These are phyloP conservation scores for Pediacus dermestoides DNA, from an alignment of 2,888 invertebrate species.

Conservation along the genomic window DNA sequence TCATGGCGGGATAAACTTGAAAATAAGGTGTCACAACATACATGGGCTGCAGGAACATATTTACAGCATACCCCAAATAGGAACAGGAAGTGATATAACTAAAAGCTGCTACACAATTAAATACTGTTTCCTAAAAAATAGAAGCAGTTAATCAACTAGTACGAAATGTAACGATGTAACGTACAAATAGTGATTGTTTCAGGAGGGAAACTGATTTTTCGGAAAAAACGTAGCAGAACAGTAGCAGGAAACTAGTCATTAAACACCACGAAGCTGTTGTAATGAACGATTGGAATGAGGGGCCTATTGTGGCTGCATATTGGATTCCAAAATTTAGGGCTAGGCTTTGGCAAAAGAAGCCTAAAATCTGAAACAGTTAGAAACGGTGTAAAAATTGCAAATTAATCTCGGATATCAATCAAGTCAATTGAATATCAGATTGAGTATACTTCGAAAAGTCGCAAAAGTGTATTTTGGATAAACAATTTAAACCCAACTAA, in stretches of 20 bases:
- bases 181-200: constrained; percentile 79
- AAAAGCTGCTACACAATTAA: constrained; percentile 72
- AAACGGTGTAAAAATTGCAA: neutral
- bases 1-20: constrained; percentile 86
- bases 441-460: no score
- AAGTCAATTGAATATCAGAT: no score
- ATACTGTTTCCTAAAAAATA: constrained; percentile 68
- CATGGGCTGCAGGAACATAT: constrained; percentile 71
- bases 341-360: constrained; percentile 78
- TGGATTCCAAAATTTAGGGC: constrained; percentile 74
- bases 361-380: constrained; percentile 60
- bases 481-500: no score
- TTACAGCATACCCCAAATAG: constrained; percentile 75
- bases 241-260: constrained; percentile 69
- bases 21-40: constrained; percentile 71
- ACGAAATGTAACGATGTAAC: constrained; percentile 50
- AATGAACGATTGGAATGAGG: constrained; percentile 75
- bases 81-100: constrained; percentile 76
- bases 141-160: no score
- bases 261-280: constrained; percentile 78
- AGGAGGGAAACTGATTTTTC: constrained; percentile 72
- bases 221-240: constrained; percentile 76
- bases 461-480: no score
- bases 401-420: no score
- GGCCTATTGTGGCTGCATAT: constrained; percentile 70